Percentiles rank a stretch among this genome's conserved stretches.
Evolutionary conservation across 2,797 vertebrate genomes (phyloP).

Genomic region (Phoeniculus purpureus): DNA sequence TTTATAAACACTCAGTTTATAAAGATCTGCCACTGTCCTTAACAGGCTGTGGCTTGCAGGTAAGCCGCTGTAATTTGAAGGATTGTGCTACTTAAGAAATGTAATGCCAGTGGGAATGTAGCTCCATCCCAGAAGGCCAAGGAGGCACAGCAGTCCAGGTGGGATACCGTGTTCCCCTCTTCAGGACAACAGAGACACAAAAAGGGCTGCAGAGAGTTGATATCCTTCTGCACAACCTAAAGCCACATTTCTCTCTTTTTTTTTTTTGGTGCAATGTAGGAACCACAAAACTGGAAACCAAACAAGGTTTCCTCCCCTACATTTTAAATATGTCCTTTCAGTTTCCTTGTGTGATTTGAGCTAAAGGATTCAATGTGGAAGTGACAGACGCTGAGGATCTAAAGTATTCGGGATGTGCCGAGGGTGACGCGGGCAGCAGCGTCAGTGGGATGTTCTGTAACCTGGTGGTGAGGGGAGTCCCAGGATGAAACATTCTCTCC

Average conservation of each 20-base stretch:
- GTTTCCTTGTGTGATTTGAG: not conserved
- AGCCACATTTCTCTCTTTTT: not conserved
- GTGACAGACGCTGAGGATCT: not conserved
- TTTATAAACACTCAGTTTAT: not conserved
- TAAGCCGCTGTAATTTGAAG: not conserved
- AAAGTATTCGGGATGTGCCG: fast-evolving
- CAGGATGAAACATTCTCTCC: not conserved
- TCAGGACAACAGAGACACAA: not conserved
- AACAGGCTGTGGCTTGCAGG: not conserved
- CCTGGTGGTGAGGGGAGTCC: not conserved
- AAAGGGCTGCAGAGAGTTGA: not conserved
- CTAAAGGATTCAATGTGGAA: not conserved
- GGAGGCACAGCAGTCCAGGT: not conserved
- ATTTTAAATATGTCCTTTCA: not conserved
- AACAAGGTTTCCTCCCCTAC: not conserved
- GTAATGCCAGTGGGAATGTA: not conserved
- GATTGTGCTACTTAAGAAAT: constrained; percentile 10
- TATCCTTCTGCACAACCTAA: not conserved
- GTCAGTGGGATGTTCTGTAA: fast-evolving
- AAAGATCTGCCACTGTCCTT: not conserved
- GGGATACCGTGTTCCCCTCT: not conserved
- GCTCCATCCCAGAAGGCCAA: not conserved
- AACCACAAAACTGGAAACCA: not conserved
- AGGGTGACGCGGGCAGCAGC: not conserved
- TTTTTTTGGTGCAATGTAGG: not conserved